Evolutionary conservation across 1,140 invertebrate genomes (phyloP).

Genomic region (Melitaea cinxia): DNA sequence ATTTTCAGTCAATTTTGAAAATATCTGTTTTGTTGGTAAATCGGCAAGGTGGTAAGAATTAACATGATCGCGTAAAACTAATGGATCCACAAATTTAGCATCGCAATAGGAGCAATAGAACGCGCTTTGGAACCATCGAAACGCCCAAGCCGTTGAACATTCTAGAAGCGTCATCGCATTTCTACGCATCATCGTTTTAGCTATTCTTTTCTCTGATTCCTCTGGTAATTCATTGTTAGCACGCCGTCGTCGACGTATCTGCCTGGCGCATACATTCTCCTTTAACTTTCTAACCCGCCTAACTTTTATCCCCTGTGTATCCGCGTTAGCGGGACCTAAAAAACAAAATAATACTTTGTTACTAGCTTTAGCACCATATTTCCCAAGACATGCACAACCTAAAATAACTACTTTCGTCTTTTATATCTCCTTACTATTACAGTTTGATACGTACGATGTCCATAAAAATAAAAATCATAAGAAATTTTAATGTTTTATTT

Average conservation of each 20-base stretch:
- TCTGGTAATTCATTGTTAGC: slow-evolving; percentile 69
- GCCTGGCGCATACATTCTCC: slow-evolving; percentile 64
- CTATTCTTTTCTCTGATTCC: slow-evolving; percentile 65
- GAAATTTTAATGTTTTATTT: slow-evolving; percentile 12
- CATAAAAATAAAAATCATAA: slow-evolving; percentile 10
- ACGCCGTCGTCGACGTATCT: slow-evolving; percentile 65
- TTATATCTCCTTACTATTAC: background rate
- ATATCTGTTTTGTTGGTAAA: slow-evolving; percentile 57
- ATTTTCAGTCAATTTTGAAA: slow-evolving; percentile 72
- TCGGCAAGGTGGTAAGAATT: slow-evolving; percentile 50
- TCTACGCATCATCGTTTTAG: slow-evolving; percentile 71
- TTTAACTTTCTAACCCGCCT: slow-evolving; percentile 67
- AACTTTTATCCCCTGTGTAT: slow-evolving; percentile 44
- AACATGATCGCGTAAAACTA: slow-evolving; percentile 55
- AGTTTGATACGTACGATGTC: background rate
- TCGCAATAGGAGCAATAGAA: slow-evolving; percentile 75
- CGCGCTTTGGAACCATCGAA: slow-evolving; percentile 64
- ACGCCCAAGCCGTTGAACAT: slow-evolving; percentile 71
- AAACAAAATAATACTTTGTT: slow-evolving; percentile 60
- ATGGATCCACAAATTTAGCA: slow-evolving; percentile 55
- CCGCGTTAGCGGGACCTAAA: slow-evolving; percentile 71
- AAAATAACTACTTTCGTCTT: background rate
- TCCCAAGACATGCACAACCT: slow-evolving; percentile 33
- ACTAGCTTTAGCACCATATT: slow-evolving; percentile 31
- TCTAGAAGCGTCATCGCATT: slow-evolving; percentile 68